Evolutionary conservation across 2,797 vertebrate genomes (phyloP).

Genomic region (Sebastes oblongus): DNA sequence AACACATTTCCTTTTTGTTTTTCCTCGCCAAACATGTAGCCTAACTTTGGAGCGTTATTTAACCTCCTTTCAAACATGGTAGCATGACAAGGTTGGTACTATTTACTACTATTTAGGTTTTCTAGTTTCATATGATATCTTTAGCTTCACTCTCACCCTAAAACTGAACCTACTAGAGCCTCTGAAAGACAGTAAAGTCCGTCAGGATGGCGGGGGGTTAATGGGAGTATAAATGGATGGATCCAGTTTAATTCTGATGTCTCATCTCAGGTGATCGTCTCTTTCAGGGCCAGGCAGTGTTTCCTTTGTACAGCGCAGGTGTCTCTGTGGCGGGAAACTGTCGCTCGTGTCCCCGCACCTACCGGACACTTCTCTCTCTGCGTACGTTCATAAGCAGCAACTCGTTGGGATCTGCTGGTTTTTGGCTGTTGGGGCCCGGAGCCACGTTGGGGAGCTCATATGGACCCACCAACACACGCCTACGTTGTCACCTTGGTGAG

Average conservation of each 20-base stretch:
- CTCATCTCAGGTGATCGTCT: slow-evolving; percentile 4
- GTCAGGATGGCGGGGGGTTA: not conserved
- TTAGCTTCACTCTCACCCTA: no score
- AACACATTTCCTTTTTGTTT: no score
- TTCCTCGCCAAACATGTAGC: no score
- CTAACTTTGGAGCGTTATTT: no score
- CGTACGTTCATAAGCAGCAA: slow-evolving; percentile 90
- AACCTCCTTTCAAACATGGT: no score
- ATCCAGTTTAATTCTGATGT: not conserved
- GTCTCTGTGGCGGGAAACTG: slow-evolving; percentile 86
- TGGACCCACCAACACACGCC: slow-evolving; percentile 87
- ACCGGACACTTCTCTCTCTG: slow-evolving; percentile 85
- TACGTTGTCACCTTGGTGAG: slow-evolving; percentile 90
- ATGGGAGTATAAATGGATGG: not conserved
- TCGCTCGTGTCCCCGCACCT: slow-evolving; percentile 85
- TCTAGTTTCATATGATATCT: no score
- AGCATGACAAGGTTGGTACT: no score
- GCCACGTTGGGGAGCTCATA: slow-evolving; percentile 85
- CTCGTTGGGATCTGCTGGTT: slow-evolving; percentile 88
- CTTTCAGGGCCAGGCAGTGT: slow-evolving; percentile 83
- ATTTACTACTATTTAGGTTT: no score
- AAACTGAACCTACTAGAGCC: no score
- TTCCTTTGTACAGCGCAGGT: slow-evolving; percentile 87
- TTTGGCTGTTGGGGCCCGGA: slow-evolving; percentile 88
- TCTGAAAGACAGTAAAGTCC: no score